phyloP scores from a whole-genome alignment of 2,113 vertebrate species.

The Eudorcas thomsonii region DNA sequence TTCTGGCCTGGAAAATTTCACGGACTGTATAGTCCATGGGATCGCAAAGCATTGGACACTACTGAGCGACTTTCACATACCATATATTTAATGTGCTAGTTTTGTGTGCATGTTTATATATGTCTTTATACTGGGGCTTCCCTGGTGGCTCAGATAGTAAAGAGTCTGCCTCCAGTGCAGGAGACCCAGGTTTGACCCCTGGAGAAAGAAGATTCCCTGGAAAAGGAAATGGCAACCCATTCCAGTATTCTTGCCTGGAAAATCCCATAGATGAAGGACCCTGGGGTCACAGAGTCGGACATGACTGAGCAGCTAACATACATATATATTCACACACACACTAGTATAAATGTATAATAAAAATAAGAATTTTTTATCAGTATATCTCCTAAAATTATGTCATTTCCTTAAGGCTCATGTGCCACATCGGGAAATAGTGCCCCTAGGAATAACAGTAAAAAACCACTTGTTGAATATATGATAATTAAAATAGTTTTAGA shows the following conservation, averaged over 20 bases:
- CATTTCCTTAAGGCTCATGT: background rate
- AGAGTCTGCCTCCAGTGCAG: too few relatives aligned
- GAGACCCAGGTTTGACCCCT: background rate
- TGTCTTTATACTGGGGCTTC: background rate
- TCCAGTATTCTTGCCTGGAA: background rate
- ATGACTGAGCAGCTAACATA: background rate
- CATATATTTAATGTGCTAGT: background rate
- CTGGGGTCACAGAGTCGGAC: rapidly evolving
- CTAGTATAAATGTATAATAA: background rate
- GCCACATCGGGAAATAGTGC: background rate
- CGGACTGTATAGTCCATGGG: background rate
- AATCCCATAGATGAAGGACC: background rate
- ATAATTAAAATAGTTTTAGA: background rate
- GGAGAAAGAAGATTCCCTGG: background rate
- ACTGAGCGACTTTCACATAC: background rate
- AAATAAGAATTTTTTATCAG: background rate
- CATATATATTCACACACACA: background rate
- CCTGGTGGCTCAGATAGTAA: too few relatives aligned
- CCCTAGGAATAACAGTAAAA: background rate
- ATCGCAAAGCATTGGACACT: background rate
- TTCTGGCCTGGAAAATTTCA: background rate
- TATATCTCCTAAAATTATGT: background rate
- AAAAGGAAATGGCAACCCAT: background rate
- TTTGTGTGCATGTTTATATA: background rate
- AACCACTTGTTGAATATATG: background rate